These are phyloP conservation scores for Drosophila pseudotalamancana DNA, from an alignment of 2,888 invertebrate species.

Conservation along the genomic window DNA sequence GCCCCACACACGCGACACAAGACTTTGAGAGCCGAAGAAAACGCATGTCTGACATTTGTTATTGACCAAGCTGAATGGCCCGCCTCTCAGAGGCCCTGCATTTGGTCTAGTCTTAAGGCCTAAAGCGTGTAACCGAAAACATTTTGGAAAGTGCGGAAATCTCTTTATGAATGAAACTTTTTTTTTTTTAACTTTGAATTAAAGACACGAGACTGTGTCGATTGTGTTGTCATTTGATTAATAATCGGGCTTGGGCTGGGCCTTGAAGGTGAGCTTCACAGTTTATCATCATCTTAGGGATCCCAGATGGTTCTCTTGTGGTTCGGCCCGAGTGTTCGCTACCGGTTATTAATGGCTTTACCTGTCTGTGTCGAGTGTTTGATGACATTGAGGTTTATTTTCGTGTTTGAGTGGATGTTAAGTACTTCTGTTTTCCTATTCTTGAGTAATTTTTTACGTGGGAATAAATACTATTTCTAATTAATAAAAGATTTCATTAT, in stretches of 20 bases:
- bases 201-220: slow-evolving; percentile 36
- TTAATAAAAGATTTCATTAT: not conserved
- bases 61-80: slow-evolving; percentile 54
- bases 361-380: slow-evolving; percentile 10
- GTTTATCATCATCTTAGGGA: slow-evolving; percentile 11
- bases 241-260: slow-evolving; percentile 44
- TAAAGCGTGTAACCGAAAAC: slow-evolving; percentile 34
- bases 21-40: slow-evolving; percentile 34
- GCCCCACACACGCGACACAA: slow-evolving; percentile 44
- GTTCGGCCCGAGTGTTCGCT: slow-evolving; percentile 25
- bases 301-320: slow-evolving; percentile 14
- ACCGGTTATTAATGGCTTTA: slow-evolving; percentile 15
- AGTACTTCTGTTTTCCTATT: not conserved
- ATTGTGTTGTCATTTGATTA: slow-evolving; percentile 59
- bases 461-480: no score
- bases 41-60: slow-evolving; percentile 63
- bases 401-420: not conserved
- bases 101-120: slow-evolving; percentile 31
- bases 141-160: slow-evolving; percentile 63
- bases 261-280: not conserved
- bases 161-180: slow-evolving; percentile 71
- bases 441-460: no score
- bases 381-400: slow-evolving; percentile 1
- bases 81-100: slow-evolving; percentile 34
- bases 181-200: no score